A percentile compares a stretch with the other conserved stretches of the same genome.
phyloP scores from a whole-genome alignment of 2,888 invertebrate genomes.

The Stratiomys singularior region DNA sequence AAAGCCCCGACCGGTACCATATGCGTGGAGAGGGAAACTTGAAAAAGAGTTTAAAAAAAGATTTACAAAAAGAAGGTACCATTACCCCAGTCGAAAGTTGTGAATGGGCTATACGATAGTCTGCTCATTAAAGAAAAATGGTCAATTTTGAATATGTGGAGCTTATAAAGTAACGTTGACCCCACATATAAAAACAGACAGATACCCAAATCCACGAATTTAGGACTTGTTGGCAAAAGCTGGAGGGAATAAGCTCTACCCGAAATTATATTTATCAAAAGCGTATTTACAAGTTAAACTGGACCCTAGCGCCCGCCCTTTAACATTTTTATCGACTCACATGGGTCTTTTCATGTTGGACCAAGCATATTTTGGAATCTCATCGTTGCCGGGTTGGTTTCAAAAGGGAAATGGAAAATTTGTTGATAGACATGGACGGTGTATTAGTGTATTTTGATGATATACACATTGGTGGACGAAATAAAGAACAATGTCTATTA shows the following conservation, averaged over 20 bases:
- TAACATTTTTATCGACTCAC: neutral
- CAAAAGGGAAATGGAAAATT: neutral
- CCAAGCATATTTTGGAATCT: neutral
- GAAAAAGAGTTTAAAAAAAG: neutral
- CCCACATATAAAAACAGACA: neutral
- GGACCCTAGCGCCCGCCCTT: neutral
- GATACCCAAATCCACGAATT: neutral
- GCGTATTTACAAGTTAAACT: constrained; percentile 6
- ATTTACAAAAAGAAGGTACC: neutral
- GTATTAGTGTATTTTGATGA: neutral
- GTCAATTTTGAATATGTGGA: neutral
- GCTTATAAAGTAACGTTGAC: neutral
- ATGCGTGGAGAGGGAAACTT: neutral
- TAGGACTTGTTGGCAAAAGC: neutral
- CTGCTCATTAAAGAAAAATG: constrained; percentile 16
- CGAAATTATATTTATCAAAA: neutral
- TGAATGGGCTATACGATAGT: neutral
- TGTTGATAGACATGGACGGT: neutral
- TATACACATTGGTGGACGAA: neutral
- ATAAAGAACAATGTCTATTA: too few species aligned
- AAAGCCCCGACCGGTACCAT: too few species aligned
- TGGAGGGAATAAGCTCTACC: neutral
- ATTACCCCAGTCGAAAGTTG: neutral
- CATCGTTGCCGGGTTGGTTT: neutral
- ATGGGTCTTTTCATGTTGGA: neutral